Percentiles rank a stretch among this genome's conserved stretches.
phyloP scores from a whole-genome alignment of 2,113 vertebrate species.

The Cinclus mexicanus region DNA sequence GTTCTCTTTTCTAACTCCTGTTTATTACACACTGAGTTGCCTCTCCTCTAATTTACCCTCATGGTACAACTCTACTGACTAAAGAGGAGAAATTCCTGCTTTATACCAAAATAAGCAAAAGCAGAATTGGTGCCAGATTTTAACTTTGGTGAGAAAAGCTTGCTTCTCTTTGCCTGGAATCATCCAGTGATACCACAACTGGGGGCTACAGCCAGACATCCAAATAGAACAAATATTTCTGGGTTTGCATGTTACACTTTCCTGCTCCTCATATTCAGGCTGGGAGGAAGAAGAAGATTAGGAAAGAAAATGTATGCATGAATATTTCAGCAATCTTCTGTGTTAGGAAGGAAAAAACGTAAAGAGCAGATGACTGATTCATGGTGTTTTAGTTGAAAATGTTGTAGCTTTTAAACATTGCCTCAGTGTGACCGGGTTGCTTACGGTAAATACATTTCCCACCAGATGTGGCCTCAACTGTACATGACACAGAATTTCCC shows the following conservation, averaged over 20 bases:
- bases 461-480: conserved; percentile 16
- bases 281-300: conserved; percentile 9
- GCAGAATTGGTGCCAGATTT: background rate
- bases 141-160: background rate
- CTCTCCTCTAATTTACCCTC: background rate
- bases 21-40: background rate
- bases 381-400: conserved; percentile 34
- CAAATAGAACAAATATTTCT: conserved; percentile 42
- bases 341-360: conserved; percentile 25
- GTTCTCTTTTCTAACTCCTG: conserved; percentile 5
- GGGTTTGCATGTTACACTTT: background rate
- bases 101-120: conserved; percentile 36
- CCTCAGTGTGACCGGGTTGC: conserved; percentile 8
- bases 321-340: conserved; percentile 4
- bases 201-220: background rate
- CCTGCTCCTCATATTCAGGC: background rate
- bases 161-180: conserved; percentile 26
- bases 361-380: conserved; percentile 35
- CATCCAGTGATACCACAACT: background rate
- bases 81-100: conserved; percentile 30
- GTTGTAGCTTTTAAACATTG: conserved; percentile 23
- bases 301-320: background rate
- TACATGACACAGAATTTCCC: background rate
- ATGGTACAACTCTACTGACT: background rate
- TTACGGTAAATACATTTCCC: conserved; percentile 28